Percentiles rank a stretch among this genome's conserved stretches.
These are phyloP conservation scores for Aquatica leii DNA, from an alignment of 2,888 invertebrate species.

Conservation along the genomic window DNA sequence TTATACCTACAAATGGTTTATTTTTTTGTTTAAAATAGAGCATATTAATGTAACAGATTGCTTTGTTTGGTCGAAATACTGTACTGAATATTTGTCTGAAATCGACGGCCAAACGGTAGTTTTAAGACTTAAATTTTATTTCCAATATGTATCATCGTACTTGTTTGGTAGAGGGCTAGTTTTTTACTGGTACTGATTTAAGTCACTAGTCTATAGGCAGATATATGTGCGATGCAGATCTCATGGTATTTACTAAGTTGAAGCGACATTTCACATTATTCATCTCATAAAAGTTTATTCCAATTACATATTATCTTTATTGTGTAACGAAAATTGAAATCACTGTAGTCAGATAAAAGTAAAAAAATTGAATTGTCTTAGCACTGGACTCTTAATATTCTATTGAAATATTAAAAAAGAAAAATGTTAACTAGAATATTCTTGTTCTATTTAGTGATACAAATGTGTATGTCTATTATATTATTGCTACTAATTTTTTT, in stretches of 20 bases:
- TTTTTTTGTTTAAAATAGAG: slow-evolving; percentile 11
- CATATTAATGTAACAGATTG: slow-evolving; percentile 6
- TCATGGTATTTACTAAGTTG: slow-evolving; percentile 35
- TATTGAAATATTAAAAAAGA: slow-evolving; percentile 4
- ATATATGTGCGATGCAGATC: slow-evolving; percentile 42
- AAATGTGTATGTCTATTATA: slow-evolving; percentile 19
- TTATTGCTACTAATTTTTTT: slow-evolving; percentile 24
- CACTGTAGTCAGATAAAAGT: not conserved
- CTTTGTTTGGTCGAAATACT: slow-evolving; percentile 25
- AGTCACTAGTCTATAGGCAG: slow-evolving; percentile 45
- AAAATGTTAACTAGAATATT: slow-evolving; percentile 12
- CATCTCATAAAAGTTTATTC: not conserved
- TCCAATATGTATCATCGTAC: slow-evolving; percentile 14
- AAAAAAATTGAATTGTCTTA: not conserved
- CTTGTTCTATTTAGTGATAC: slow-evolving; percentile 22
- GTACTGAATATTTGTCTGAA: slow-evolving; percentile 27
- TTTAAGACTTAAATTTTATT: slow-evolving; percentile 12
- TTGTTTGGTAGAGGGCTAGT: slow-evolving; percentile 42
- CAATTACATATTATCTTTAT: not conserved
- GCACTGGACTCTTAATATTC: not conserved
- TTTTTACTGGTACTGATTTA: slow-evolving; percentile 43
- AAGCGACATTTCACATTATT: slow-evolving; percentile 15
- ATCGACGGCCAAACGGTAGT: slow-evolving; percentile 21
- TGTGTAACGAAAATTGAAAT: slow-evolving; percentile 3
- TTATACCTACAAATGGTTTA: slow-evolving; percentile 21